phyloP scores from a whole-genome alignment of 2,888 invertebrate genomes.

The Caenorhabditis uteleia region DNA sequence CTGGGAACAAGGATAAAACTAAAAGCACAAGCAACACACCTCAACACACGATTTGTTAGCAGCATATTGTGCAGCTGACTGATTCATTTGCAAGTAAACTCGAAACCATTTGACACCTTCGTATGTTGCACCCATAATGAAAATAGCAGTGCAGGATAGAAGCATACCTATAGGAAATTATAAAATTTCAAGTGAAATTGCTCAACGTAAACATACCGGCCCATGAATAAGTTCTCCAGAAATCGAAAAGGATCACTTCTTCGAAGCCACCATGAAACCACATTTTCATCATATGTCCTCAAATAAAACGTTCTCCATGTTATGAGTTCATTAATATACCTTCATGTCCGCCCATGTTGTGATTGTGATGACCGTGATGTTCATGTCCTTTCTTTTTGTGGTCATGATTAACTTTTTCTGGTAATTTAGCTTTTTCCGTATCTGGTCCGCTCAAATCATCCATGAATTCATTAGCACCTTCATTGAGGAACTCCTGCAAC shows the following conservation, averaged over 20 bases:
- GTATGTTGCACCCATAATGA: slow-evolving; percentile 88
- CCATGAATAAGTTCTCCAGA: slow-evolving; percentile 60
- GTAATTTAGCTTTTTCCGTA: slow-evolving; percentile 9
- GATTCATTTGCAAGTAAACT: slow-evolving; percentile 55
- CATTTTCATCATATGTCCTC: slow-evolving; percentile 65
- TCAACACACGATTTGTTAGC: slow-evolving; percentile 35
- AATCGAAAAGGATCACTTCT: slow-evolving; percentile 68
- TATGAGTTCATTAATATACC: neutral
- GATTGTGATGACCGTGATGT: slow-evolving; percentile 9
- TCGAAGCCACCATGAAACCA: slow-evolving; percentile 66
- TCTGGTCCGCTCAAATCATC: slow-evolving; percentile 21
- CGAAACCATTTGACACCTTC: slow-evolving; percentile 88
- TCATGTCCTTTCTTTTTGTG: slow-evolving; percentile 1
- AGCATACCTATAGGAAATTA: slow-evolving; percentile 74
- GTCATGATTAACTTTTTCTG: neutral
- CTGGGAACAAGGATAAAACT: neutral
- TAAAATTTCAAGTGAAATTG: slow-evolving; percentile 4
- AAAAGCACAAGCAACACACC: slow-evolving; percentile 6
- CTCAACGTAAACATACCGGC: slow-evolving; percentile 21
- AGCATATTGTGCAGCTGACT: neutral
- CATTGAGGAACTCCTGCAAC: too few relatives aligned
- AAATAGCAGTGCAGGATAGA: slow-evolving; percentile 88
- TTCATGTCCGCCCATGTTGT: slow-evolving; percentile 3
- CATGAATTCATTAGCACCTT: slow-evolving; percentile 20
- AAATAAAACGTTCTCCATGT: slow-evolving; percentile 3